Evolutionary conservation across 1,140 invertebrate genomes (phyloP), one percentile per base, ranked within the genome.

Genomic region (Macrobrachium nipponense): DNA sequence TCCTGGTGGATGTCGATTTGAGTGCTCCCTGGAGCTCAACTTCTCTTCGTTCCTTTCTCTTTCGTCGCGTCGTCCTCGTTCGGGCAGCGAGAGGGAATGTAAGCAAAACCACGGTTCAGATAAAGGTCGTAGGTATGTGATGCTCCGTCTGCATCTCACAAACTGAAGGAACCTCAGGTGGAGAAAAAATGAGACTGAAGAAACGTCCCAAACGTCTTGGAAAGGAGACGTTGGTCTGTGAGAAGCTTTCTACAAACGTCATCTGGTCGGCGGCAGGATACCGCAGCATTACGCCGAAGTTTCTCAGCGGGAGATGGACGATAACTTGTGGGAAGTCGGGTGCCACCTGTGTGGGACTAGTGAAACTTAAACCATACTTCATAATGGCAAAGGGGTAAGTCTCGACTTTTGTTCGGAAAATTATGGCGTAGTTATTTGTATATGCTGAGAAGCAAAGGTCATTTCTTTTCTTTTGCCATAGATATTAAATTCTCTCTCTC

Each of bases 281-380:
- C 59, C 80, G 68, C 7, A 81, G 15, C 60, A 58, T 59, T 81
- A 70, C 80, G 66, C 68, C 36, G n/a, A 5, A 7, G 43, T 72
- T 81, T 51, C 36, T 44, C 60, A n/a, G 4, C 36, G 11, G 66
- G 51, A 17, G 44, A 58, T 68, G 80, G 68, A 23, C 51, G 80
- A 27, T 8, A 20, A 15, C 59, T 72, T 76, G 12, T 60, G 44
- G 80, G 18, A 51, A 51, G 80, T 58, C 80, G 64, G 5, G 80
- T 81, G 80, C 44, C 80, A 81, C 80, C 80, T 81, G 80, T 72
- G 80, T 72, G 51, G 51, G 51, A 51, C 51, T 7, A 51, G 12
- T 10, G 51, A 51, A 51, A 51, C 51, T 10, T 51, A 51, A 51
- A 51, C 51, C 51, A 51, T 51, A 51, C 51, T 51, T 51, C 51